Conservation (phyloP, 2,113 vertebrate genomes). For the Corythoichthys intestinalis region DNA sequence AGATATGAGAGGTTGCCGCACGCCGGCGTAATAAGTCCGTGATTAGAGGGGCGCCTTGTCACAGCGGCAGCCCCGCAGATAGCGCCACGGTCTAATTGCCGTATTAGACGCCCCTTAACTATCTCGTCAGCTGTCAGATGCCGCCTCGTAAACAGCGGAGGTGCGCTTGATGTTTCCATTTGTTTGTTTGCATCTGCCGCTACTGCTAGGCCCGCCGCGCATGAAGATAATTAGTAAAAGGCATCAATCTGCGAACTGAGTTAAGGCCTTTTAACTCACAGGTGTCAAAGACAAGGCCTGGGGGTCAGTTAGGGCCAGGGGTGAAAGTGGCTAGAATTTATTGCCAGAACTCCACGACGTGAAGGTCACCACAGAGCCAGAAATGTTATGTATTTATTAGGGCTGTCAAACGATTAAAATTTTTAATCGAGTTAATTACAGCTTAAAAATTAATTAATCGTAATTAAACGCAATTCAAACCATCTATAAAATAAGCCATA, state of each 20-base stretch:
- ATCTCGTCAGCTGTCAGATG: constrained; percentile 68
- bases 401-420: no score
- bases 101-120: constrained; percentile 80
- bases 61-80: constrained; percentile 79
- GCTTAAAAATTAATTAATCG: no score
- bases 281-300: no score
- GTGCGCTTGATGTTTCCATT: constrained; percentile 68
- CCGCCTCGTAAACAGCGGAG: constrained; percentile 60
- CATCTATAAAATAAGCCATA: no score
- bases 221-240: constrained; percentile 46
- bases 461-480: no score
- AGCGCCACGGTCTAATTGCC: constrained; percentile 78
- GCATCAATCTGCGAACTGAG: constrained; percentile 34
- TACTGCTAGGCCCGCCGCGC: constrained; percentile 27
- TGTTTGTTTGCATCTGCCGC: constrained; percentile 55
- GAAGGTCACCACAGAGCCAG: no score
- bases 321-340: no score
- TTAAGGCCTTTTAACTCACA: no score
- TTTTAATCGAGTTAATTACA: no score
- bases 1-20: constrained; percentile 81
- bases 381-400: no score
- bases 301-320: no score
- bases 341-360: no score
- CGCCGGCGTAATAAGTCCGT: constrained; percentile 76
- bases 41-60: constrained; percentile 81